Evolutionary conservation across 2,888 invertebrate genomes (phyloP).

Genomic region (Linnaemya vulpina): DNA sequence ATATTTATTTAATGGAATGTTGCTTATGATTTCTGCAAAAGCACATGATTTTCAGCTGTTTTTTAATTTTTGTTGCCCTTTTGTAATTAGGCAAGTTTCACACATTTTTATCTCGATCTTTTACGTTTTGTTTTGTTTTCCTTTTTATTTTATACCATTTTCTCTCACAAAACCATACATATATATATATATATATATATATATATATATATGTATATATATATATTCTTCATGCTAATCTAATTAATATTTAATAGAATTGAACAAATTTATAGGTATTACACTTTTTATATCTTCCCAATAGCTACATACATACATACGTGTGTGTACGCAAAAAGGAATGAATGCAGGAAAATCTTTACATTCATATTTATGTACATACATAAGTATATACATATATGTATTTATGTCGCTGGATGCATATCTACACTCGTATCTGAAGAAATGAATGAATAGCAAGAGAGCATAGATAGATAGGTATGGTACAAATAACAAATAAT

Average conservation of each 20-base stretch:
- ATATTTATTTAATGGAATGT: background rate
- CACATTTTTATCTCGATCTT: no score
- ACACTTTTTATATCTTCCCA: background rate
- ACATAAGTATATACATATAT: no score
- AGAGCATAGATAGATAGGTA: background rate
- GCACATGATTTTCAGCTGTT: constrained; percentile 32
- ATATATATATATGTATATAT: constrained; percentile 1
- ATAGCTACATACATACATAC: background rate
- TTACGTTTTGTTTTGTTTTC: background rate
- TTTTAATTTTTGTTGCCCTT: constrained; percentile 7
- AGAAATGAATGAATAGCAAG: background rate
- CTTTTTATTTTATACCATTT: no score
- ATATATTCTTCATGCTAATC: constrained; percentile 56
- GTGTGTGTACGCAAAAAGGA: no score
- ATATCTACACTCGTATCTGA: no score
- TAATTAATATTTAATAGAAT: constrained; percentile 59
- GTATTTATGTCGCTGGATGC: no score
- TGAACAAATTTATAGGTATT: constrained; percentile 28
- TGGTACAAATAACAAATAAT: constrained; percentile 13
- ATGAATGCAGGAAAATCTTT: no score
- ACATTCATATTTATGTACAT: no score
- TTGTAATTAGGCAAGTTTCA: background rate
- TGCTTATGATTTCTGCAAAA: background rate
- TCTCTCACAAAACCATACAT: background rate
- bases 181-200: background rate